phyloP scores from a whole-genome alignment of 1,140 invertebrate species.

The Campoletis sonorensis region DNA sequence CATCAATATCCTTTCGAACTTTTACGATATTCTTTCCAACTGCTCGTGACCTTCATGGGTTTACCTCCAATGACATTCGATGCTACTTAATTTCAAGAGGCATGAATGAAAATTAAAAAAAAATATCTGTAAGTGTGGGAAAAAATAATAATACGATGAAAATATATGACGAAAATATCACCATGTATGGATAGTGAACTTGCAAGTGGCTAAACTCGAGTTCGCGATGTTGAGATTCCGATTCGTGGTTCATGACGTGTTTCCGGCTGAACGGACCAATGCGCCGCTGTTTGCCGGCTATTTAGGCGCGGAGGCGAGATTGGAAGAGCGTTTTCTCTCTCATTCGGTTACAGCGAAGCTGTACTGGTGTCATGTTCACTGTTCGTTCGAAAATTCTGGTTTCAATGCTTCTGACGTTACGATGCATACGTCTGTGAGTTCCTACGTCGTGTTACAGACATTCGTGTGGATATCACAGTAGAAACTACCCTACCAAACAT shows the following conservation, averaged over 20 bases:
- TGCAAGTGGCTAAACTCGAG: constrained; percentile 23
- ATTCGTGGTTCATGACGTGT: constrained; percentile 64
- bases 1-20: no score
- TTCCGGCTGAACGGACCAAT: constrained; percentile 65
- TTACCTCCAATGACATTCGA: no score
- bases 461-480: background rate
- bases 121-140: background rate
- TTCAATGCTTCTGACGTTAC: constrained; percentile 10
- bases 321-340: constrained; percentile 25
- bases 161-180: constrained; percentile 1
- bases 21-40: no score
- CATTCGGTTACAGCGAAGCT: background rate
- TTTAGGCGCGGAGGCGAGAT: constrained; percentile 58
- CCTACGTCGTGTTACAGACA: background rate
- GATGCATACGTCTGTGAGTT: background rate
- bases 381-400: background rate
- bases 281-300: constrained; percentile 63
- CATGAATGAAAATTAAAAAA: no score
- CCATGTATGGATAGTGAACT: constrained; percentile 39
- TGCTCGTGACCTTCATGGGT: no score
- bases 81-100: no score
- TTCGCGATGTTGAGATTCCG: constrained; percentile 23
- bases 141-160: constrained; percentile 32
- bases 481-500: no score
- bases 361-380: background rate